phyloP scores from a whole-genome alignment of 2,113 vertebrate genomes.

The Sinocyclocheilus rhinocerous region DNA sequence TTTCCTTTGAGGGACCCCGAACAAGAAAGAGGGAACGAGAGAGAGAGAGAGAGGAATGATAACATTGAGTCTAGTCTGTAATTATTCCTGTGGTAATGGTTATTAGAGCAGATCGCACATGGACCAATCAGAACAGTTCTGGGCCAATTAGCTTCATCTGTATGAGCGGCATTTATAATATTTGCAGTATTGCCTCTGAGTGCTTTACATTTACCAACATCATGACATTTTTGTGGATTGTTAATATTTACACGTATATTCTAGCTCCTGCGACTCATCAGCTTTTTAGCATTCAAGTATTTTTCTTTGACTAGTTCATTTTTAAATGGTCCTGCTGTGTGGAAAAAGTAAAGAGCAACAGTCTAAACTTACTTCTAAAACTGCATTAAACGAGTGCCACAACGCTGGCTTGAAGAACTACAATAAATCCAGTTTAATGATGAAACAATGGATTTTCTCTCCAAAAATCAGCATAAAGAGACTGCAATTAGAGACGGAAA shows the following conservation, averaged over 20 bases:
- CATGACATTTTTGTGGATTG: not conserved
- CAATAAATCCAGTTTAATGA: not conserved
- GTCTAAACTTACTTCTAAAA: not conserved
- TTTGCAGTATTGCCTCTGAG: not conserved
- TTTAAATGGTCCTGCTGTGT: not conserved
- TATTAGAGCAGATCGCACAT: conserved; percentile 11
- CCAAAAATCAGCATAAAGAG: not conserved
- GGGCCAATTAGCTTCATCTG: not conserved
- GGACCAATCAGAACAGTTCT: conserved; percentile 4
- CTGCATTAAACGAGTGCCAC: not conserved
- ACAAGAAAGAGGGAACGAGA: not conserved
- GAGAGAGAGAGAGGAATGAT: conserved; percentile 7
- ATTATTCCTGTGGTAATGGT: not conserved
- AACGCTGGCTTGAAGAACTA: too few species aligned
- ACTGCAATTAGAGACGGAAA: not conserved
- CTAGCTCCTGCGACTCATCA: too few species aligned
- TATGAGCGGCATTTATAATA: not conserved
- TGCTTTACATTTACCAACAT: not conserved
- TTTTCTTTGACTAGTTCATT: not conserved
- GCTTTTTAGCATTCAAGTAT: too few species aligned
- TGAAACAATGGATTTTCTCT: not conserved
- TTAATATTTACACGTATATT: not conserved
- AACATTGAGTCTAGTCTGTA: conserved; percentile 5
- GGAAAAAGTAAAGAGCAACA: not conserved
- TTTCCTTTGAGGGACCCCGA: conserved; percentile 6